Evolutionary conservation across 2,113 vertebrate species (phyloP), one percentile per base, ranked within the genome.

Genomic region (Proterorhinus semilunaris): DNA sequence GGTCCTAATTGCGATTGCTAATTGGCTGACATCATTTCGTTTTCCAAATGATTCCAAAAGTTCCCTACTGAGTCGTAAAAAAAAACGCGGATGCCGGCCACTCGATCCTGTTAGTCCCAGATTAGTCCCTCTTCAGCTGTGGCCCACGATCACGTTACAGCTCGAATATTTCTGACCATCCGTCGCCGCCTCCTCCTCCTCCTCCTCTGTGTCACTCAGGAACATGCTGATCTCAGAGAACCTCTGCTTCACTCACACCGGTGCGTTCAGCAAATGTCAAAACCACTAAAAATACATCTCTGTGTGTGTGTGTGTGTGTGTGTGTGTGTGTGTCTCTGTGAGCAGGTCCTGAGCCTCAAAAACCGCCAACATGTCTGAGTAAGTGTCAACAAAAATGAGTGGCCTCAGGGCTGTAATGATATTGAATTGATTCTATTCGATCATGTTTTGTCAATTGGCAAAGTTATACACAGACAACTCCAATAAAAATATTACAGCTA

Each of bases 61-160:
- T 48, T 12, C 47, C 11, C 58, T 16, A 45, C 4, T 15, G 57
- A n/a, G 5, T 79, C 2, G 8, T 71, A 59, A 74, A 70, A 59
- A 74, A 70, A 36, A 13, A 0, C 10, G 5, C 5, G 0, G 2
- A 6, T 54, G 42, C 0, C 15, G 0, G 83, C 76, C 81, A 89
- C 49, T 7, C 0, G 72, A 89, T 76, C 78, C 59, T 2, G 11
- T 2, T 7, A 7, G 0, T 82, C 84, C 88, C 84, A 80, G 78
- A 75, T 87, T 86, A 88, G 79, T 86, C 82, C 74, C 58, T 82
- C 83, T 67, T 86, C 86, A 88, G 88, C 86, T 88, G 88, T 85
- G 83, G 79, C 53, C 52, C 72, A 51, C 7, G 84, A 83, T 89
- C 84, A 0, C 51, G 7, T 89, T 88, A 75, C 87, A 1, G 50